Base-by-base conservation (phyloP, 2,113 vertebrate species). In the Saccopteryx bilineata region DNA sequence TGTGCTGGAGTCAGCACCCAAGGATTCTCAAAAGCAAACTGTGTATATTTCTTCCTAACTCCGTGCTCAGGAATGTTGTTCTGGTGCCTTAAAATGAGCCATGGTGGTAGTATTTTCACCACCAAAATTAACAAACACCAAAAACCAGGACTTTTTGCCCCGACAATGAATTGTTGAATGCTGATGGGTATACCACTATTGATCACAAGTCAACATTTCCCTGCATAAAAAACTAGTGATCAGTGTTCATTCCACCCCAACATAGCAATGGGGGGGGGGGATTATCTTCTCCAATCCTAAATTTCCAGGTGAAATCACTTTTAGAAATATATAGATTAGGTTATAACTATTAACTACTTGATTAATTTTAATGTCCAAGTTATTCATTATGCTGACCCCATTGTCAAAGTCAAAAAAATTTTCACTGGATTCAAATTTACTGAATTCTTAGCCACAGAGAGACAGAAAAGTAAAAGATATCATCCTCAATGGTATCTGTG, bases 351-450 rank as follows among this genome's bases (percentile, higher is more conserved):
- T 48, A 81, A 93, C 56, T 69, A 48, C 6, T 68, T 88, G 60
- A 76, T 82, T 75, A 52, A 80, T 46, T 66, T 74, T 90, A 86
- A 86, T 68, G 3, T 66, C 50, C 50, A 65, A 71, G 52, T 71
- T 71, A 78, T 26, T 58, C 18, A 87, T 50, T 94, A 1, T 50
- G 26, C 92, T 50, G 61, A 86, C 2, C n/a, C 39, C 63, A 87
- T 13, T 46, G 23, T 66, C 58, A 48, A 87, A 79, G 48, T 46
- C 65, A 65, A 60, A 26, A 86, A 74, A 94, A 94, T 75, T n/a
- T 54, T 87, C n/a, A 91, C 31, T 7, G 23, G 50, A 82, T 87
- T 96, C 24, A 69, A 82, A 91, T 81, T 69, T 80, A 33, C 66
- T 10, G 5, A 23, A 39, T 33, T 24, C n/a, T 76, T 65, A 69